Conservation (phyloP, 2,888 invertebrate species). For the Prenolepis imparis region DNA sequence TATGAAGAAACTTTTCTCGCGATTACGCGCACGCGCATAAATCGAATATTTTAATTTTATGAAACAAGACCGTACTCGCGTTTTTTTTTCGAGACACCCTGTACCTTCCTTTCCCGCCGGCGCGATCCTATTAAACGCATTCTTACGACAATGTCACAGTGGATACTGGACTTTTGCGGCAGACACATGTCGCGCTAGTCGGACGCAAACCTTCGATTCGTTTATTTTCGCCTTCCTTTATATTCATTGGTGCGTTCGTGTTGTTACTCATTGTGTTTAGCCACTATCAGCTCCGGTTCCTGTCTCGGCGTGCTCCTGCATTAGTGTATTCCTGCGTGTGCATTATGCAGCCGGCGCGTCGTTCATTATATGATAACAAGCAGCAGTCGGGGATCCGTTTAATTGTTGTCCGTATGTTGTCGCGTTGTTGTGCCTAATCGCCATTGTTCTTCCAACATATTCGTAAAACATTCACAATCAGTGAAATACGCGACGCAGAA, state of each 20-base stretch:
- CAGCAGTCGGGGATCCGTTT: slow-evolving; percentile 55
- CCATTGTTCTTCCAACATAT: slow-evolving; percentile 29
- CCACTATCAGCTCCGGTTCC: slow-evolving; percentile 25
- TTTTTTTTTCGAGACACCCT: slow-evolving; percentile 49
- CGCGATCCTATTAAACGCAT: slow-evolving; percentile 66
- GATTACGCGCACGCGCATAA: no score
- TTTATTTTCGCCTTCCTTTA: slow-evolving; percentile 43
- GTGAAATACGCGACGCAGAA: slow-evolving; percentile 24
- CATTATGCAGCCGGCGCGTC: slow-evolving; percentile 56
- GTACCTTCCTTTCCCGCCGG: slow-evolving; percentile 49
- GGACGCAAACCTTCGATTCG: slow-evolving; percentile 50
- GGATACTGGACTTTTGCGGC: slow-evolving; percentile 70
- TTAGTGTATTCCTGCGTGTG: slow-evolving; percentile 13
- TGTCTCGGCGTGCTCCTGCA: not conserved
- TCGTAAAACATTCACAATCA: slow-evolving; percentile 50
- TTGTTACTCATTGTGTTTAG: slow-evolving; percentile 51
- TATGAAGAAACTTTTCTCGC: no score
- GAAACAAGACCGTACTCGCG: no score
- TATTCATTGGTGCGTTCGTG: not conserved
- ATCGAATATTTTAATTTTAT: not conserved
- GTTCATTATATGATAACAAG: slow-evolving; percentile 70
- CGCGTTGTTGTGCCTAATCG: slow-evolving; percentile 51
- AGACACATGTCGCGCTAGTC: slow-evolving; percentile 65
- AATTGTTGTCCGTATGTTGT: slow-evolving; percentile 67
- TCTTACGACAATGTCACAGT: slow-evolving; percentile 60